Base-by-base conservation (phyloP, 2,888 invertebrate species). In the Itoplectis maculator region DNA sequence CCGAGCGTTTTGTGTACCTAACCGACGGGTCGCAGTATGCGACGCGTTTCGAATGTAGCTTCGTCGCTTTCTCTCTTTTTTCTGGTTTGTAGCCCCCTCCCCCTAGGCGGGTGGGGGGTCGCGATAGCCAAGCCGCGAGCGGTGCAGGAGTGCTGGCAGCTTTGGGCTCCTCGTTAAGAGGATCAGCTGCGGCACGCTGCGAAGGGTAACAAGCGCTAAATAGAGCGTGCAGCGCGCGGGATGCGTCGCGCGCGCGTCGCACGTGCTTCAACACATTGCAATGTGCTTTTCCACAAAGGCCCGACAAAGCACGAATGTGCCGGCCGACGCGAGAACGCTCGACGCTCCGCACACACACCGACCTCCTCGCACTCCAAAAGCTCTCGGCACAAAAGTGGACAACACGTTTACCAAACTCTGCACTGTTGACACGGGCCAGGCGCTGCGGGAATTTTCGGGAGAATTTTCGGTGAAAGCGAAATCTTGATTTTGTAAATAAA, bases 121-220 rank as follows among this genome's bases (percentile, higher is more conserved):
- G 88, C 80, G 76, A 83, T 86, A 86, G 86, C 86, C 68, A 35
- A 68, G 23, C 59, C 37, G 45, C 56, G 47, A 47, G 7, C 23
- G 29, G 63, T 66, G 20, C 20, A 61, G n/a, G 29, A 29, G 54
- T n/a, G n/a, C 15, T n/a, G n/a, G n/a, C 18, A 72, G 42, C 29
- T n/a, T 63, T 29, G 11, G 84, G 84, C 79, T 85, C 86, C 88
- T 89, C 89, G 88, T 90, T 90, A 90, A 88, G 90, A 89, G 92
- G 91, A 92, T 92, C 91, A 92, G 91, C 90, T 89, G 90, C 88
- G 85, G 85, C 88, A 87, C 86, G 90, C 90, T 91, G 92, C 90
- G 89, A 87, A 75, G 88, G 87, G 90, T 92, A 92, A 92, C 92
- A 90, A 92, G 92, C 91, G 89, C 89, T 91, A 92, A 92, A 92